Conservation (phyloP, 1,140 invertebrate species). For the Drosophila nasuta region DNA sequence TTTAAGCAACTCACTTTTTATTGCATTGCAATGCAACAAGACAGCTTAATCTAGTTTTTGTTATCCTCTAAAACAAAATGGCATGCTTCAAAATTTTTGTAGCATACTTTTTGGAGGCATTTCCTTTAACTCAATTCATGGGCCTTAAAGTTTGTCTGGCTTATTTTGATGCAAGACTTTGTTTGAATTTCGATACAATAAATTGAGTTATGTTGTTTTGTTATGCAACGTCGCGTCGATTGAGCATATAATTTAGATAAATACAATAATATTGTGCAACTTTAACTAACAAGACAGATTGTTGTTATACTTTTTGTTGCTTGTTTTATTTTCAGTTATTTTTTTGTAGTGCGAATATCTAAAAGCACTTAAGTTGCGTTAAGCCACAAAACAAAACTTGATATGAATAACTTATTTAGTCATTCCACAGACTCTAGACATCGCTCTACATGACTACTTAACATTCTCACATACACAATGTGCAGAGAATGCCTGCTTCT, state of each 20-base stretch:
- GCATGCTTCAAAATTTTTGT: too few species aligned
- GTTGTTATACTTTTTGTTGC: slow-evolving; percentile 1
- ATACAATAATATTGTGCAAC: background rate
- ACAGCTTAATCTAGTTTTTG: too few species aligned
- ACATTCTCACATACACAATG: slow-evolving; percentile 38
- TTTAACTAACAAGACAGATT: slow-evolving; percentile 10
- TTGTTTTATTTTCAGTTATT: background rate
- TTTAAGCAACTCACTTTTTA: too few species aligned
- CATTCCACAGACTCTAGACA: slow-evolving; percentile 36
- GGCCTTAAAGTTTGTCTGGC: background rate
- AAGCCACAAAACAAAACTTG: slow-evolving; percentile 53
- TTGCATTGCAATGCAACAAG: too few species aligned
- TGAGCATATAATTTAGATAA: slow-evolving; percentile 16
- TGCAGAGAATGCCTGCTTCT: slow-evolving; percentile 6
- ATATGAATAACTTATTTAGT: slow-evolving; percentile 59
- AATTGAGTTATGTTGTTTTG: slow-evolving; percentile 9
- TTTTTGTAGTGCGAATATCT: slow-evolving; percentile 22
- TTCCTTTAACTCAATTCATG: background rate
- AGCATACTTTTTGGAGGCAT: background rate
- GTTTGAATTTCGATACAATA: background rate
- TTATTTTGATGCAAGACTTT: too few species aligned
- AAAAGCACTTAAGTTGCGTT: slow-evolving; percentile 49
- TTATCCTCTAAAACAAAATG: too few species aligned
- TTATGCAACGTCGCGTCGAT: background rate
- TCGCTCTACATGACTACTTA: slow-evolving; percentile 54